Conservation (phyloP, 2,888 invertebrate genomes). For the Clitarchus hookeri region DNA sequence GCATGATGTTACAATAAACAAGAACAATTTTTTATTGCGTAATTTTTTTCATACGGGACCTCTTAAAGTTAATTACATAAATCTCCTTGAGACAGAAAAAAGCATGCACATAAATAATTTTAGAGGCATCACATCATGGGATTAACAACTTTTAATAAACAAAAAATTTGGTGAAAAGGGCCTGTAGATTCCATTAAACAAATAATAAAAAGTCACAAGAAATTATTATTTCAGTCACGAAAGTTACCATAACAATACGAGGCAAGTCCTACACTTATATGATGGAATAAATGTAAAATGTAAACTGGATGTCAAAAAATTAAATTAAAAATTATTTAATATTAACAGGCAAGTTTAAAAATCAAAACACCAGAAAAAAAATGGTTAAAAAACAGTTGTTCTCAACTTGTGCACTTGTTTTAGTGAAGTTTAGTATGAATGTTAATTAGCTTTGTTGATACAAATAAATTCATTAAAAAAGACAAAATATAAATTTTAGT, state of each 20-base stretch:
- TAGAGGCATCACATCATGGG: not conserved
- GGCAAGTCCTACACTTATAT: not conserved
- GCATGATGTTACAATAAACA: slow-evolving; percentile 54
- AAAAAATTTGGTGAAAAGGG: not conserved
- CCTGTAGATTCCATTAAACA: not conserved
- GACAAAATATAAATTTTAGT: too few species aligned
- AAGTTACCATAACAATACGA: not conserved
- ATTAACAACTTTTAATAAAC: not conserved
- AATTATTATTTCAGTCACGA: not conserved
- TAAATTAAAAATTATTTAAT: not conserved
- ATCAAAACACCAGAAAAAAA: not conserved
- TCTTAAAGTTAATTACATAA: not conserved
- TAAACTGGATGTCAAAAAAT: not conserved
- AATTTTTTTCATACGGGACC: slow-evolving; percentile 23
- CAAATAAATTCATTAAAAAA: not conserved
- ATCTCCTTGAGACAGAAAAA: not conserved
- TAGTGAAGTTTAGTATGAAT: not conserved
- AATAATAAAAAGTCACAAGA: not conserved
- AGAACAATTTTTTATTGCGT: slow-evolving; percentile 43
- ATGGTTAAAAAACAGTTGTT: not conserved
- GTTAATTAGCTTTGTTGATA: not conserved
- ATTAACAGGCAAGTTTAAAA: too few species aligned
- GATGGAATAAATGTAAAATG: not conserved
- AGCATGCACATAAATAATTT: not conserved
- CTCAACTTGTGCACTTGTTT: not conserved